Percentiles rank a stretch among this genome's conserved stretches.
Conservation (phyloP, 2,113 vertebrate genomes). For the Melospiza georgiana region DNA sequence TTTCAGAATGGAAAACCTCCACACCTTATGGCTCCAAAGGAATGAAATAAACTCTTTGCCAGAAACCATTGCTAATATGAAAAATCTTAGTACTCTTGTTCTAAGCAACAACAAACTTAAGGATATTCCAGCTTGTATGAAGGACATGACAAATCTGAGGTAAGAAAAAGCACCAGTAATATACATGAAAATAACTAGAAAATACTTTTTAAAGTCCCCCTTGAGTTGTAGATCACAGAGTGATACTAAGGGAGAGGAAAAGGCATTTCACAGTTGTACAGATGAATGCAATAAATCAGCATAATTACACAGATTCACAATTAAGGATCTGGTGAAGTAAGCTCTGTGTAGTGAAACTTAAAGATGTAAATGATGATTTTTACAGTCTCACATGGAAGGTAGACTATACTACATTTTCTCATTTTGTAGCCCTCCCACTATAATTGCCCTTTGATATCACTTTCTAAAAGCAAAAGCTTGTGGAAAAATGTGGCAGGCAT, state of each 20-base stretch:
- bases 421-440: background rate
- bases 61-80: conserved; percentile 84
- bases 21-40: conserved; percentile 94
- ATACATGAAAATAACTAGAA: background rate
- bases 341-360: background rate
- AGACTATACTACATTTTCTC: background rate
- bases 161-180: conserved; percentile 36
- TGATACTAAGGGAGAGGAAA: background rate
- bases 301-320: background rate
- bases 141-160: conserved; percentile 87
- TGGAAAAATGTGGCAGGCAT: background rate
- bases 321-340: background rate
- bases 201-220: background rate
- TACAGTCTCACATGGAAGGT: background rate
- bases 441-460: background rate
- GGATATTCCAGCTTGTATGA: conserved; percentile 88
- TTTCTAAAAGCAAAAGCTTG: background rate
- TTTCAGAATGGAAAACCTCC: conserved; percentile 88
- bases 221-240: background rate
- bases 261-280: background rate
- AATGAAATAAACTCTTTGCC: conserved; percentile 87
- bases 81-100: conserved; percentile 88
- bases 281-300: background rate
- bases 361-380: background rate
- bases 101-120: conserved; percentile 87